A percentile compares a stretch with the other conserved stretches of the same genome.
phyloP scores from a whole-genome alignment of 2,888 invertebrate genomes.

The Oscheius sp. region DNA sequence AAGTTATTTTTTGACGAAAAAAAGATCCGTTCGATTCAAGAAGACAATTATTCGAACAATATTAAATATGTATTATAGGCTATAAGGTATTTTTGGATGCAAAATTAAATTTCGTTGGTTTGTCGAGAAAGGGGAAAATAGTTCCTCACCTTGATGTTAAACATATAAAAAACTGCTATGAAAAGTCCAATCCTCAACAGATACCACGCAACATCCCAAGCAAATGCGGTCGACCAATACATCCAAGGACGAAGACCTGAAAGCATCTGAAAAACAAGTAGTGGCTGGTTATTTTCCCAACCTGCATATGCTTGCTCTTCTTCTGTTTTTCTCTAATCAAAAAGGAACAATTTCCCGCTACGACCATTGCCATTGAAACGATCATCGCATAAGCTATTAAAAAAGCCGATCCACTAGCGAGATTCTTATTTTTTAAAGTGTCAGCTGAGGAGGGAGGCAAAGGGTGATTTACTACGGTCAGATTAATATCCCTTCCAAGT shows the following conservation, averaged over 20 bases:
- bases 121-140: too few relatives aligned
- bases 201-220: slow-evolving; percentile 57
- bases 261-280: slow-evolving; percentile 42
- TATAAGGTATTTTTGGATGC: too few relatives aligned
- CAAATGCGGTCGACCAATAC: slow-evolving; percentile 54
- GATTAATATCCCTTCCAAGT: not conserved
- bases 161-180: slow-evolving; percentile 46
- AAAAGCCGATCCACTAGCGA: slow-evolving; percentile 36
- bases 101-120: too few relatives aligned
- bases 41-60: too few relatives aligned
- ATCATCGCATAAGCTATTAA: slow-evolving; percentile 48
- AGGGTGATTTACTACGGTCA: slow-evolving; percentile 32
- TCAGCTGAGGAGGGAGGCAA: slow-evolving; percentile 56
- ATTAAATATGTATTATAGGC: too few relatives aligned
- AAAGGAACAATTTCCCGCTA: slow-evolving; percentile 49
- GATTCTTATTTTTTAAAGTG: slow-evolving; percentile 49
- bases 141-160: slow-evolving; percentile 39
- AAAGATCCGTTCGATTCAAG: too few relatives aligned
- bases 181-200: slow-evolving; percentile 48
- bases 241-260: slow-evolving; percentile 50
- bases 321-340: slow-evolving; percentile 57
- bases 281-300: not conserved
- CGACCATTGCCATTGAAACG: slow-evolving; percentile 29
- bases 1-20: too few relatives aligned
- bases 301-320: slow-evolving; percentile 59